These are phyloP conservation scores for Paelopatides confundens DNA, from an alignment of 53 echinoderm and acorn worm genomes.

Conservation along the genomic window DNA sequence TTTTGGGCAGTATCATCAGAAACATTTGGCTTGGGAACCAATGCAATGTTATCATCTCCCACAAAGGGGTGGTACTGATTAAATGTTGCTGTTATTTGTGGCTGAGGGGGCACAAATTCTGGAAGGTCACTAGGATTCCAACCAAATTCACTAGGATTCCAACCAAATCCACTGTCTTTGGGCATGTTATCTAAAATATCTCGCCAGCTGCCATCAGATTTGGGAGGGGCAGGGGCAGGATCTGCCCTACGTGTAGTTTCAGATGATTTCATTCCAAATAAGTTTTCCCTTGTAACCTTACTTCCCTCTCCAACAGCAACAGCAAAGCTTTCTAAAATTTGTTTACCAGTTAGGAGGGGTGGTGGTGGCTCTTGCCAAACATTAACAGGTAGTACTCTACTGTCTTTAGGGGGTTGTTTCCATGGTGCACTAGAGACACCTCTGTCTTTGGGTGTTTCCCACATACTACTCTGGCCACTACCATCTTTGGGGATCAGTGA, in stretches of 20 bases:
- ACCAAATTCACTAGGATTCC: conserved; percentile 7
- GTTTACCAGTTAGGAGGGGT: not conserved
- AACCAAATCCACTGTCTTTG: not conserved
- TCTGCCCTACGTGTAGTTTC: not conserved
- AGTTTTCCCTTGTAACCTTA: not conserved
- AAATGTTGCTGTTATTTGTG: not conserved
- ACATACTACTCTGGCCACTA: not conserved
- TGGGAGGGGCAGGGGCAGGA: not conserved
- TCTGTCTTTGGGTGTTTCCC: not conserved
- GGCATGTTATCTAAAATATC: conserved; percentile 38
- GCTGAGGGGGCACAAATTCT: conserved; percentile 10
- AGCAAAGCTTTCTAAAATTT: not conserved
- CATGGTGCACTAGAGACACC: not conserved
- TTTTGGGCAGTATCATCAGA: not conserved
- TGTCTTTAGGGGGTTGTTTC: not conserved
- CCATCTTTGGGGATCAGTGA: not conserved
- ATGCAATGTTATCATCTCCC: not conserved
- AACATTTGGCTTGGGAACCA: not conserved
- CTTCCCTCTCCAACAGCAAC: not conserved
- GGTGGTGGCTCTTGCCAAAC: not conserved
- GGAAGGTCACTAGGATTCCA: conserved; percentile 30
- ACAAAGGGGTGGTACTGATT: not conserved
- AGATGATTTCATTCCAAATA: not conserved
- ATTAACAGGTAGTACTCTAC: not conserved
- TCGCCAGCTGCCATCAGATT: conserved; percentile 30